Conservation (phyloP, 1,140 invertebrate species). For the Sweltsa coloradensis region DNA sequence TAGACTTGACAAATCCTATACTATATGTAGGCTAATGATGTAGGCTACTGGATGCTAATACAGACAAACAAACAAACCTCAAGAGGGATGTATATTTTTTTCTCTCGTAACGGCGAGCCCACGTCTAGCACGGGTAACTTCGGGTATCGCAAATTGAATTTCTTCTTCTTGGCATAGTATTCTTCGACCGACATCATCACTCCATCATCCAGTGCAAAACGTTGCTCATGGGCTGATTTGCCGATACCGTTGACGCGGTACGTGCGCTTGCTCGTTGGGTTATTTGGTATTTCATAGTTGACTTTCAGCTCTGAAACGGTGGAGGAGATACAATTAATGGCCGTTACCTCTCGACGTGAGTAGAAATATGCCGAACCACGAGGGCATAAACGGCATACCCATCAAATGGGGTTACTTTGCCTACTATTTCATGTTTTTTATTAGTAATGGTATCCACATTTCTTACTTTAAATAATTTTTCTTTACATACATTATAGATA, state of each 20-base stretch:
- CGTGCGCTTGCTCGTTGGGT: slow-evolving; percentile 27
- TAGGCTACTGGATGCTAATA: too few species aligned
- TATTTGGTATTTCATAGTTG: slow-evolving; percentile 33
- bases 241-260: slow-evolving; percentile 39
- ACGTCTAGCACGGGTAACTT: slow-evolving; percentile 46
- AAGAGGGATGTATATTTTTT: slow-evolving; percentile 40
- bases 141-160: slow-evolving; percentile 36
- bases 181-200: slow-evolving; percentile 30
- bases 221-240: slow-evolving; percentile 19
- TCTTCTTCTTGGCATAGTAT: slow-evolving; percentile 36
- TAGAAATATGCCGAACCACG: too few species aligned
- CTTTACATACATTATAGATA: neutral
- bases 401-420: too few species aligned
- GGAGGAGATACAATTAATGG: too few species aligned
- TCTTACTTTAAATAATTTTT: too few species aligned
- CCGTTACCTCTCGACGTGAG: too few species aligned
- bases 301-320: slow-evolving; percentile 25
- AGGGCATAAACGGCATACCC: too few species aligned
- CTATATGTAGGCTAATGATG: too few species aligned
- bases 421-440: too few species aligned
- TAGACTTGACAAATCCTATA: too few species aligned
- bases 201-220: slow-evolving; percentile 19
- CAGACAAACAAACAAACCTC: slow-evolving; percentile 31
- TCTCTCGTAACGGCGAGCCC: slow-evolving; percentile 35
- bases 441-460: neutral